A percentile compares a stretch with the other conserved stretches of the same genome.
Conservation (phyloP, 1,140 invertebrate species). For the Orchesella cincta region DNA sequence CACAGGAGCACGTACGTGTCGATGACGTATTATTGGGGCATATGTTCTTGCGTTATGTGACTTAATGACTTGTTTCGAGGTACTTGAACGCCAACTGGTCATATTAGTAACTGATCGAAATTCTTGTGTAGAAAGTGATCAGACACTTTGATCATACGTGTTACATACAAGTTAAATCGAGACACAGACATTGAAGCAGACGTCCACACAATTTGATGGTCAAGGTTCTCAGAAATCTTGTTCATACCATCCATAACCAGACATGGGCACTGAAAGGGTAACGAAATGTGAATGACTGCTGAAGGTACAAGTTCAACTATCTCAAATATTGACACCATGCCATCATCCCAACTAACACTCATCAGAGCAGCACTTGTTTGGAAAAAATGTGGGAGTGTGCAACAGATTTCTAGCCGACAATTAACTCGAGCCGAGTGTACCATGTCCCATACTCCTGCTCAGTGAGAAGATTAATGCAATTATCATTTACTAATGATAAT, state of each 20-base stretch:
- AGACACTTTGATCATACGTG: not conserved
- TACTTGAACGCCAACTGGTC: not conserved
- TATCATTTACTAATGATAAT: too few species aligned
- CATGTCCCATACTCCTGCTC: too few species aligned
- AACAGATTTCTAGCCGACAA: too few species aligned
- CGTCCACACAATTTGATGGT: not conserved
- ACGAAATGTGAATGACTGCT: too few species aligned
- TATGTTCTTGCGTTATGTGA: not conserved
- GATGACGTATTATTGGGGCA: too few species aligned
- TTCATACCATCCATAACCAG: not conserved
- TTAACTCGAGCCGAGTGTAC: too few species aligned
- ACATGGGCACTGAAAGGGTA: not conserved
- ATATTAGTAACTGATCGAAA: not conserved
- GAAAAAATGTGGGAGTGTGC: not conserved
- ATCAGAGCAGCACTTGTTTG: not conserved
- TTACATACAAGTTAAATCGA: not conserved
- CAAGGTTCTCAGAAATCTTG: not conserved
- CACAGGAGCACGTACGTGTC: too few species aligned
- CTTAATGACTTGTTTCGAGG: not conserved
- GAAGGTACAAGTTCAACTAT: too few species aligned
- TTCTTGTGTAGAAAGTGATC: conserved; percentile 20
- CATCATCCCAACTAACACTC: not conserved
- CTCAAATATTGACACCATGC: not conserved
- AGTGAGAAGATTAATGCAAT: too few species aligned
- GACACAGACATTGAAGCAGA: conserved; percentile 5